Evolutionary conservation across 2,113 vertebrate genomes (phyloP).

Genomic region (Xiphophorus couchianus): DNA sequence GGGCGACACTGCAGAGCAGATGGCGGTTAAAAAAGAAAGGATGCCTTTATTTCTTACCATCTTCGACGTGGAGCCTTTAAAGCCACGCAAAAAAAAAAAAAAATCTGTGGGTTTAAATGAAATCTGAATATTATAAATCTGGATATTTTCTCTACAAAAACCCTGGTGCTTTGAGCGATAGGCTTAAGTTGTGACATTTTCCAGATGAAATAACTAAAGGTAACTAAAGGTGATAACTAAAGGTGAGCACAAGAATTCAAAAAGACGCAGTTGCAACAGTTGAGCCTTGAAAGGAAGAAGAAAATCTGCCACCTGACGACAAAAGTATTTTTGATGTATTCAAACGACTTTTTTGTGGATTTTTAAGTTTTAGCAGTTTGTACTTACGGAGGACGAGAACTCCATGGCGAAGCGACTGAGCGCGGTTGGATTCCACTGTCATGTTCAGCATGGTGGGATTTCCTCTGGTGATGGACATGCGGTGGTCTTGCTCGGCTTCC

Average conservation of each 20-base stretch:
- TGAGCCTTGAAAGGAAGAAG: neutral
- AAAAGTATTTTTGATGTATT: neutral
- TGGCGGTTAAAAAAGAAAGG: no score
- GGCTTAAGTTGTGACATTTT: no score
- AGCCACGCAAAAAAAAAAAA: no score
- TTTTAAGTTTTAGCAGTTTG: neutral
- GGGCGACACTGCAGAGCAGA: no score
- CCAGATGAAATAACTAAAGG: neutral
- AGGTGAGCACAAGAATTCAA: neutral
- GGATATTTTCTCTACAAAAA: no score
- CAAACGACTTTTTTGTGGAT: neutral
- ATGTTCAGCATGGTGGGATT: constrained; percentile 87
- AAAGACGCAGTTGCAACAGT: neutral
- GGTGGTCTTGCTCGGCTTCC: constrained; percentile 90
- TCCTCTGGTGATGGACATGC: constrained; percentile 82
- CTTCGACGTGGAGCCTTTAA: no score
- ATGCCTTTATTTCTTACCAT: no score
- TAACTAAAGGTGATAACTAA: neutral
- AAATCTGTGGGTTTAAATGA: no score
- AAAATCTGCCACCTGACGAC: neutral
- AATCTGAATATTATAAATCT: no score
- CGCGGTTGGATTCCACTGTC: constrained; percentile 88
- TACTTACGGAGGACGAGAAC: constrained; percentile 92
- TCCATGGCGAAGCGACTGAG: constrained; percentile 92
- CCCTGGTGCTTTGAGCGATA: no score